These are phyloP conservation scores for Vimba vimba DNA, from an alignment of 2,113 vertebrate genomes.

Conservation along the genomic window DNA sequence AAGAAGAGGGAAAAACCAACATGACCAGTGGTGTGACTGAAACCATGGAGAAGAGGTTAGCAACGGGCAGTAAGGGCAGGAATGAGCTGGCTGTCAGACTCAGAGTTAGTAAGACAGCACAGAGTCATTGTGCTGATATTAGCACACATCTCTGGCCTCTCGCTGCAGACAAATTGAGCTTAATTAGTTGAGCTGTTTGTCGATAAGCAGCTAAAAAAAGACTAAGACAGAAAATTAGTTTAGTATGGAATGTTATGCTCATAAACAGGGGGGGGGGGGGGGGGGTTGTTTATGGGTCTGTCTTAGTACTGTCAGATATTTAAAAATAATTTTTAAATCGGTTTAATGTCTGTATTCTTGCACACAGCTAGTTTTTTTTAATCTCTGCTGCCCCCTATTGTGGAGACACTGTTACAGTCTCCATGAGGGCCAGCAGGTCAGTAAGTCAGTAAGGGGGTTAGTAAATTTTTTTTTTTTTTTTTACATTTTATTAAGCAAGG, in stretches of 20 bases:
- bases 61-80: slow-evolving; percentile 68
- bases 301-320: not conserved
- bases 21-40: slow-evolving; percentile 83
- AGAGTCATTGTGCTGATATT: not conserved
- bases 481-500: no score
- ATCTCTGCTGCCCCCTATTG: slow-evolving; percentile 55
- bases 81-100: slow-evolving; percentile 78
- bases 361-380: not conserved
- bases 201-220: slow-evolving; percentile 36
- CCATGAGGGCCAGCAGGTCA: no score
- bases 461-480: no score
- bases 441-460: no score
- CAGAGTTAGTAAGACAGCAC: slow-evolving; percentile 49
- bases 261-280: no score
- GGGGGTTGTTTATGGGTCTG: no score
- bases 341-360: not conserved
- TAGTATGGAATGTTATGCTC: not conserved
- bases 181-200: slow-evolving; percentile 83
- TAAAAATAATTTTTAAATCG: not conserved
- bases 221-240: not conserved
- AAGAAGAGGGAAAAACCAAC: slow-evolving; percentile 77
- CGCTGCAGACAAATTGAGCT: slow-evolving; percentile 87
- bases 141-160: slow-evolving; percentile 66
- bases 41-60: slow-evolving; percentile 86
- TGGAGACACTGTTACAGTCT: not conserved